Evolutionary conservation across 2,888 invertebrate species (phyloP), one percentile per base, ranked within the genome.

Genomic region (Sarcophaga carnaria): DNA sequence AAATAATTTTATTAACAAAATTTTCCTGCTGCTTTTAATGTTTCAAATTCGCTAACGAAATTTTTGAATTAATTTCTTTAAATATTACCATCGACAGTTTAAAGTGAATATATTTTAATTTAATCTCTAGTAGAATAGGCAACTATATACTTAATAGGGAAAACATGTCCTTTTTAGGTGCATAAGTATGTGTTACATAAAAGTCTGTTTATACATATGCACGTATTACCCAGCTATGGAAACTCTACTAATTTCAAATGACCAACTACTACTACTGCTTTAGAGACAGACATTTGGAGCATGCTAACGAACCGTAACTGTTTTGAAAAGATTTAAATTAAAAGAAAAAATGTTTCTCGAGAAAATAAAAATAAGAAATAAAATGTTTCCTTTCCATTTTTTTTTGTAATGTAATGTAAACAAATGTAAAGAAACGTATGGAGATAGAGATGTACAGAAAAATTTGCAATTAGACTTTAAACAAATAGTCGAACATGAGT

Each of bases 281-380:
- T 37, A 37, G 12, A 20, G 71, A 17, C 70, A 27, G 27, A 70
- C 54, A 25, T 47, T 47, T 45, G n/a, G 22, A 54, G 17, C 27
- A 72, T 72, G 71, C 20, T 72, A 72, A 72, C 60, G 60, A 72
- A 72, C 71, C 60, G 71, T 72, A 60, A 60, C 59, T 72, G 20
- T 60, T 72, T 72, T 37, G 17, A n/a, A 45, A 45, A 66, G 2
- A 8, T n/a, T n/a, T 14, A 69, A 70, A 70, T 49, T 25, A 54
- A 27, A 54, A 54, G 10, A 54, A 54, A 54, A 4, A 59, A 12
- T 14, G 4, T n/a, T 6, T 37, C 59, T n/a, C 17, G 8, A 59
- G 27, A 72, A 60, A 37, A 47, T 20, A 20, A 47, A 22, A 20
- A n/a, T 20, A 69, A 14, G 20, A 45, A 69, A 20, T 12, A 45